A percentile compares a stretch with the other conserved stretches of the same genome.
Conservation (phyloP, 2,888 invertebrate species). For the Xestia ashworthii region DNA sequence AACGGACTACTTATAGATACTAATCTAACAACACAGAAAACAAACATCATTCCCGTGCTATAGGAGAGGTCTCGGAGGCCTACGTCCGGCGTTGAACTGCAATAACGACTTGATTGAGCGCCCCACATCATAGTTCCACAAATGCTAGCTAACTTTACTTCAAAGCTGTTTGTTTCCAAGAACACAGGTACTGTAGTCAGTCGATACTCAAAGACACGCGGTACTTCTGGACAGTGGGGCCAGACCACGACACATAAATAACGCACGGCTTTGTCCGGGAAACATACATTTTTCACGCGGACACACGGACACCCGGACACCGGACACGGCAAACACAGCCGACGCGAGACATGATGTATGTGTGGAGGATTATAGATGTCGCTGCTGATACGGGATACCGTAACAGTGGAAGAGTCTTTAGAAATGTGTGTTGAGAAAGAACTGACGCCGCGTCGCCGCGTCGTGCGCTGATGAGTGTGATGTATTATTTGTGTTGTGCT, state of each 20-base stretch:
- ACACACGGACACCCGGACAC: slow-evolving; percentile 23
- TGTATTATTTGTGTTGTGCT: neutral
- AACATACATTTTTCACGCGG: slow-evolving; percentile 38
- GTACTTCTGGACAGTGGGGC: neutral
- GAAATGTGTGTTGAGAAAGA: neutral
- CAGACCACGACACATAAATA: slow-evolving; percentile 29
- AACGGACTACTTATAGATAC: neutral
- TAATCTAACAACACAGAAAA: slow-evolving; percentile 5
- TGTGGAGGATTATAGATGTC: slow-evolving; percentile 27
- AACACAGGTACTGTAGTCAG: neutral
- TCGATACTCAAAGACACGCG: slow-evolving; percentile 26
- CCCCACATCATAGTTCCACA: slow-evolving; percentile 14
- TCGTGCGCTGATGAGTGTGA: neutral
- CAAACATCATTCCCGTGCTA: neutral
- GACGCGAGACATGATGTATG: slow-evolving; percentile 33
- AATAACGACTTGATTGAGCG: neutral
- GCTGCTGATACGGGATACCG: slow-evolving; percentile 14
- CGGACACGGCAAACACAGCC: slow-evolving; percentile 14
- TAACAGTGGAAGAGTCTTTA: neutral
- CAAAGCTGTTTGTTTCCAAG: slow-evolving; percentile 26
- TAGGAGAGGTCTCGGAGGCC: neutral
- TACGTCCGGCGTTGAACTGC: slow-evolving; percentile 7
- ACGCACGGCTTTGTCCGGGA: slow-evolving; percentile 37
- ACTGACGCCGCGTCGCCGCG: neutral
- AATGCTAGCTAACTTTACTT: slow-evolving; percentile 8